Conservation (phyloP, 2,113 vertebrate species). For the Sialia sialis region DNA sequence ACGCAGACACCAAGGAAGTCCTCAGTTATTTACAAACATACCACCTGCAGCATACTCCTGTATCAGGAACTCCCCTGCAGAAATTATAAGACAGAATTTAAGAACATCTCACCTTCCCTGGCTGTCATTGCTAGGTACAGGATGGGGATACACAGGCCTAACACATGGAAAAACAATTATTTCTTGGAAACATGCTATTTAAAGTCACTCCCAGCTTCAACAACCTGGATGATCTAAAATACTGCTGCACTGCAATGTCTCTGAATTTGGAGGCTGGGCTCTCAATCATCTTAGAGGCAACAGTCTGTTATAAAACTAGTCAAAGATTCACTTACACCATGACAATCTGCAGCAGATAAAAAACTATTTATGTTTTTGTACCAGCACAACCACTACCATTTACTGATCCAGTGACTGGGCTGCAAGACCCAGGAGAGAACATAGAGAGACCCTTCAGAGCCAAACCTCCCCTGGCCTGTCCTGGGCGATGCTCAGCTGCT, state of each 20-base stretch:
- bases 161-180: not conserved
- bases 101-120: not conserved
- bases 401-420: not conserved
- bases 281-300: not conserved
- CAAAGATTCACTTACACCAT: not conserved
- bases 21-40: not conserved
- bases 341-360: not conserved
- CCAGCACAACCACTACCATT: accelerated
- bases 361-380: accelerated
- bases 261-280: not conserved
- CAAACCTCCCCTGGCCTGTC: not conserved
- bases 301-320: not conserved
- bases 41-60: not conserved
- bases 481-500: not conserved
- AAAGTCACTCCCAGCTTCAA: not conserved
- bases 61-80: not conserved
- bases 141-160: not conserved
- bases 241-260: not conserved
- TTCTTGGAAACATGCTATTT: not conserved
- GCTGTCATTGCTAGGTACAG: not conserved
- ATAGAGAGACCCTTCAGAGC: not conserved
- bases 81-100: not conserved
- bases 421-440: not conserved
- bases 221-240: not conserved
- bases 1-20: not conserved